These are phyloP conservation scores for Oryzias curvinotus DNA, from an alignment of 2,113 vertebrate species.

Conservation along the genomic window DNA sequence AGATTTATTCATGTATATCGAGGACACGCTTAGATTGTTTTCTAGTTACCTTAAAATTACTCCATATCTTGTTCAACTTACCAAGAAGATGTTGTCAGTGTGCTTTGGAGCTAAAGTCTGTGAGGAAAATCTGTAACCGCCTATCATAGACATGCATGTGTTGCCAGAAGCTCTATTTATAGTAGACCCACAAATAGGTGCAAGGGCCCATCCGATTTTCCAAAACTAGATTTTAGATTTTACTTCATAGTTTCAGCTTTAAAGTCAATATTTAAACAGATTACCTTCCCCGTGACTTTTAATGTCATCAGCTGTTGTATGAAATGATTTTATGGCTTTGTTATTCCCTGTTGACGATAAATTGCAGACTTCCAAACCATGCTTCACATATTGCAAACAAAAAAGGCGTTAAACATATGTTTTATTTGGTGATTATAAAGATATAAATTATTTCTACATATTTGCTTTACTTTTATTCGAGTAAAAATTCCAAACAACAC, in stretches of 20 bases:
- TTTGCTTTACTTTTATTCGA: no score
- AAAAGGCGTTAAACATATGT: no score
- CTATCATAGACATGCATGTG: slow-evolving; percentile 79
- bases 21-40: slow-evolving; percentile 9
- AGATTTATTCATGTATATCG: slow-evolving; percentile 6
- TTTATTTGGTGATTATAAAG: no score
- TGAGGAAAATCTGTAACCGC: slow-evolving; percentile 71
- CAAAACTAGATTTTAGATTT: slow-evolving; percentile 64
- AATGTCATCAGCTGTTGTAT: not conserved
- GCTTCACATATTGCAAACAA: no score
- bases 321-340: not conserved
- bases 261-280: slow-evolving; percentile 7
- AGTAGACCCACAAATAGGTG: slow-evolving; percentile 80
- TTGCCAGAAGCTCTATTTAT: slow-evolving; percentile 80
- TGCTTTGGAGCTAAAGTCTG: slow-evolving; percentile 65
- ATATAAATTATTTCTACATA: no score
- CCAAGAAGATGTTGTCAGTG: slow-evolving; percentile 68
- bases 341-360: slow-evolving; percentile 1
- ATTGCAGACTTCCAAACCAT: slow-evolving; percentile 33
- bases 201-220: slow-evolving; percentile 78
- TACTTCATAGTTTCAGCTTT: slow-evolving; percentile 18
- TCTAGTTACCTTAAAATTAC: slow-evolving; percentile 14
- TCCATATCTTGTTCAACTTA: slow-evolving; percentile 57
- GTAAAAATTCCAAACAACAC: not conserved
- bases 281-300: not conserved